Base-by-base conservation (phyloP, 92 coral and sea anemone genomes). In the Epizoanthus stellaris region DNA sequence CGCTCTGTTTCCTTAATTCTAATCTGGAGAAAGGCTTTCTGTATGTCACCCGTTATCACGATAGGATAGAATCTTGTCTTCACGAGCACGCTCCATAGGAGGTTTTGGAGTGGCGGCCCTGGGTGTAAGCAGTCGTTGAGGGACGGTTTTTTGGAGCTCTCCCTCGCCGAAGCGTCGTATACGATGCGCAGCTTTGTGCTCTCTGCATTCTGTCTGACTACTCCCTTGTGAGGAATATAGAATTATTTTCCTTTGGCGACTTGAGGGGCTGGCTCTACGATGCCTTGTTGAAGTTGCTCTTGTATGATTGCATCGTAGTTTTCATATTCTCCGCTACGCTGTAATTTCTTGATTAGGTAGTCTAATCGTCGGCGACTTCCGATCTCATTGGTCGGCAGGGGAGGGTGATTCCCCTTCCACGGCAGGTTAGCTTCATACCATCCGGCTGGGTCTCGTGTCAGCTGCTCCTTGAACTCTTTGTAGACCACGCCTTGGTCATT, bases 401-500 rank as follows among this genome's bases (percentile, higher is more conserved):
- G 77, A 60, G 79, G 79, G 56, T 82, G 79, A 70, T 69, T 82
- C 72, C 79, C 86, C 13, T 61, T 56, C 75, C 85, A 80, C 43
- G 82, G 88, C 73, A 85, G 10, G 42, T 47, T 61, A 10, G 73
- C 38, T 63, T 85, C 40, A 13, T 75, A 75, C 67, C 87, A 70
- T 3, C 89, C 72, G 34, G 77, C 80, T 69, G 75, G 77, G 80
- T 21, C 49, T n/a, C 90, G n/a, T 40, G 59, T 66, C 7, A 87
- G 86, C 42, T 80, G 90, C 36, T 87, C 86, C 30, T 87, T 87
- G 86, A 80, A 71, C 34, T 87, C 90, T 16, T 71, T 80, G 60
- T 80, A 80, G 36, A 80, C 90, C 17, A 30, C 67, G 0, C n/a
- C 59, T 72, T 80, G 86, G 60, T 87, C 86, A 54, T 87, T 72